These are phyloP conservation scores for Hirtodrosophila duncani DNA, from an alignment of 2,888 invertebrate genomes.

Conservation along the genomic window DNA sequence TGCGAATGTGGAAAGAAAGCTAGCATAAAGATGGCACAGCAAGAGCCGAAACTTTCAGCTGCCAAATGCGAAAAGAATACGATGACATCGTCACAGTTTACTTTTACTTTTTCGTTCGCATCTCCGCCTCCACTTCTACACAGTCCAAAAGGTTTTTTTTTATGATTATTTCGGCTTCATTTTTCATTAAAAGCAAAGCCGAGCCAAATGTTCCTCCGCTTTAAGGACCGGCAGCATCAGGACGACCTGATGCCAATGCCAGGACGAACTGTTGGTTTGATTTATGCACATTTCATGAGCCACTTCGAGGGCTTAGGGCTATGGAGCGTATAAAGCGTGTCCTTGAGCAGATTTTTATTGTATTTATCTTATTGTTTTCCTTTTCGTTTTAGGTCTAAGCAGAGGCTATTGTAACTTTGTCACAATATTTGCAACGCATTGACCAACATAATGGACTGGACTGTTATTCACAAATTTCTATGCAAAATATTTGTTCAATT, in stretches of 20 bases:
- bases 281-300: conserved; percentile 53
- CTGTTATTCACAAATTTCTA: no score
- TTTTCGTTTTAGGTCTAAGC: no score
- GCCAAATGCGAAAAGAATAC: conserved; percentile 62
- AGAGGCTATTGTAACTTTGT: no score
- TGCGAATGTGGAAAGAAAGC: conserved; percentile 46
- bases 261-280: conserved; percentile 20
- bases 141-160: conserved; percentile 16
- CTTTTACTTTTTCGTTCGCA: conserved; percentile 48
- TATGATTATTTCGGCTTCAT: conserved; percentile 62
- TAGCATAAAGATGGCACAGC: not conserved
- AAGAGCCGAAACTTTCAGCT: conserved; percentile 50
- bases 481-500: not conserved
- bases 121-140: conserved; percentile 11
- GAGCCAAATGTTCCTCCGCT: conserved; percentile 41
- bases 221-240: conserved; percentile 10
- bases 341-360: conserved; percentile 24
- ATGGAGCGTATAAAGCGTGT: conserved; percentile 22
- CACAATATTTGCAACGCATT: no score
- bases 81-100: conserved; percentile 45
- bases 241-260: conserved; percentile 15
- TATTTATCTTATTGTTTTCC: conserved; percentile 10
- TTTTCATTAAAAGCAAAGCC: conserved; percentile 57
- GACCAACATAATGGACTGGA: no score
- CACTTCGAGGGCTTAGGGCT: conserved; percentile 20